Conservation (phyloP, 2,797 vertebrate genomes). For the Pseudocheirus occidentalis region DNA sequence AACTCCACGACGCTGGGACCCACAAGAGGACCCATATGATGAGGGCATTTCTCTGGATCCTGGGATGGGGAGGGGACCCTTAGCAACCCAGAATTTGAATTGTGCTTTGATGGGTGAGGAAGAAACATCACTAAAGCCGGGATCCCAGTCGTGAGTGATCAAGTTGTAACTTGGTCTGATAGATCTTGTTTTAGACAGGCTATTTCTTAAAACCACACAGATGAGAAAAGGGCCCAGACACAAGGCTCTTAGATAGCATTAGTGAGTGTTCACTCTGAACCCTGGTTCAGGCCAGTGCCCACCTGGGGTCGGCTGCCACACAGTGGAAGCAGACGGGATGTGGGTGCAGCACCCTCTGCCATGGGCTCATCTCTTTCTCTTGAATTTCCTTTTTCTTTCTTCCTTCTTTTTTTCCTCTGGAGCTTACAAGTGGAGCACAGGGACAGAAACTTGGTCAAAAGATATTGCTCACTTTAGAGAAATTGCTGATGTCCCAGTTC, state of each 20-base stretch:
- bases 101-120: background rate
- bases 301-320: background rate
- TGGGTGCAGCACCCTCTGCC: background rate
- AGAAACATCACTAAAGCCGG: background rate
- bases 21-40: background rate
- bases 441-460: background rate
- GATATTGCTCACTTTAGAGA: background rate
- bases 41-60: background rate
- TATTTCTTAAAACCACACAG: background rate
- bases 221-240: background rate
- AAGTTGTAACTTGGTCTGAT: background rate
- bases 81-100: background rate
- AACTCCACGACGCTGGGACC: background rate
- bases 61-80: background rate
- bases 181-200: background rate
- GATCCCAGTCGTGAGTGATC: background rate
- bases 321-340: background rate
- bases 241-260: background rate
- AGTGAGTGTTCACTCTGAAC: background rate
- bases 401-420: background rate
- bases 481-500: background rate
- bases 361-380: background rate
- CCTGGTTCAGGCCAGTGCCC: background rate
- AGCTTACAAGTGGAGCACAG: background rate
- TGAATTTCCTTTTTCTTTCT: background rate